Percentiles rank a stretch among this genome's conserved stretches.
Evolutionary conservation across 2,113 vertebrate genomes (phyloP).

Genomic region (Sinocyclocheilus grahami): DNA sequence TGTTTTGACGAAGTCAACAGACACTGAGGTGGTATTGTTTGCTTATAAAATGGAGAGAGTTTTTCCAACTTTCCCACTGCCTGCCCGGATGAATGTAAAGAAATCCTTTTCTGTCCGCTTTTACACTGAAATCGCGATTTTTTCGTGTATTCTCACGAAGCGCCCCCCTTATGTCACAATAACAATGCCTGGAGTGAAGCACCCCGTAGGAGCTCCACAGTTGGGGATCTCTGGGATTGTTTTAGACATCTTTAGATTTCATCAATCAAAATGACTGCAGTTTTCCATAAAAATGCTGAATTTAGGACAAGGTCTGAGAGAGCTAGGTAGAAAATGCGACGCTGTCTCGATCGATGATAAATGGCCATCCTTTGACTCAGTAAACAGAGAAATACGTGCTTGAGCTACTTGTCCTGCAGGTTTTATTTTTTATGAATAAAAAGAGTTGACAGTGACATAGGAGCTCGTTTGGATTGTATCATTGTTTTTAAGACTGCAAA

Average conservation of each 20-base stretch:
- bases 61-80: conserved; percentile 86
- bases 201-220: conserved; percentile 97
- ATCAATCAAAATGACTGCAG: conserved; percentile 99
- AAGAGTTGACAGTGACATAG: conserved; percentile 31
- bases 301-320: conserved; percentile 97
- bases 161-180: conserved; percentile 81
- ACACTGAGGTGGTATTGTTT: conserved; percentile 81
- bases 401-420: conserved; percentile 50
- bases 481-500: conserved; percentile 8
- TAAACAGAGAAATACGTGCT: conserved; percentile 82
- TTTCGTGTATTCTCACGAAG: conserved; percentile 93
- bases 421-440: conserved; percentile 40
- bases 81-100: conserved; percentile 85
- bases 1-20: conserved; percentile 64
- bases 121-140: conserved; percentile 92
- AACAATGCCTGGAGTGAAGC: conserved; percentile 99
- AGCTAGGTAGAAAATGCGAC: conserved; percentile 96
- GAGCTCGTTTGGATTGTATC: conserved; percentile 19
- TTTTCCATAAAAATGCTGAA: conserved; percentile 99
- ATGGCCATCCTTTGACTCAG: conserved; percentile 96
- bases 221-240: conserved; percentile 97
- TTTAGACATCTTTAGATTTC: conserved; percentile 99
- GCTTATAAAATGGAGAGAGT: conserved; percentile 85
- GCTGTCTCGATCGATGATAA: conserved; percentile 99
- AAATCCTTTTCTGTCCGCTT: conserved; percentile 80